phyloP scores from a whole-genome alignment of 2,113 vertebrate genomes.

The Nothoprocta perdicaria region DNA sequence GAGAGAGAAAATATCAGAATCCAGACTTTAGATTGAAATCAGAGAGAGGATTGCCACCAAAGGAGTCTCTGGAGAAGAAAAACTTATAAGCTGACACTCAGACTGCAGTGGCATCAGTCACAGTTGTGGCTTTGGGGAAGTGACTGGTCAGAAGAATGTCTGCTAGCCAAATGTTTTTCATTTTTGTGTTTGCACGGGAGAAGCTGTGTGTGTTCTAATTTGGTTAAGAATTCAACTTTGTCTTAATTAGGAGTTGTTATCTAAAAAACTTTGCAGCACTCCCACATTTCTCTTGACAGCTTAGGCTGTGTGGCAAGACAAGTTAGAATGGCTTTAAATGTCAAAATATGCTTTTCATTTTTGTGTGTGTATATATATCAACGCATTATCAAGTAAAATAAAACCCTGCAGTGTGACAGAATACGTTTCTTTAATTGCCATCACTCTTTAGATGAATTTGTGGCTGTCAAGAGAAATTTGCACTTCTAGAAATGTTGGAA shows the following conservation, averaged over 20 bases:
- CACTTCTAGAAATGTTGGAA: not conserved
- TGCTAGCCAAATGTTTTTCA: constrained; percentile 30
- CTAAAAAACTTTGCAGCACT: constrained; percentile 42
- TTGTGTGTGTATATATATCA: constrained; percentile 6
- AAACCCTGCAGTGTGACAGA: constrained; percentile 8
- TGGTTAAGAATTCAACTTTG: constrained; percentile 14
- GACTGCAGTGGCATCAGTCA: not conserved
- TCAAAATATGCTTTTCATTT: constrained; percentile 62
- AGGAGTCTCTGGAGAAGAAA: not conserved
- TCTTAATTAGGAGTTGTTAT: constrained; percentile 58
- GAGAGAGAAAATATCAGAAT: not conserved
- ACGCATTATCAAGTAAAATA: constrained; percentile 37
- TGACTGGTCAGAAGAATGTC: not conserved
- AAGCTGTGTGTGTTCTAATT: not conserved
- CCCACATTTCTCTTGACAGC: constrained; percentile 50
- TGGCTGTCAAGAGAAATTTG: constrained; percentile 32
- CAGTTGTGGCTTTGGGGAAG: not conserved
- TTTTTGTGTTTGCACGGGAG: constrained; percentile 12
- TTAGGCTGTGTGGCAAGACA: constrained; percentile 39
- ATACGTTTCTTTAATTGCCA: constrained; percentile 43
- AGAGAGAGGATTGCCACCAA: not conserved
- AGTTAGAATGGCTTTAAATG: constrained; percentile 49
- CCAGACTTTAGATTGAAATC: not conserved
- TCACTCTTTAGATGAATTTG: constrained; percentile 21
- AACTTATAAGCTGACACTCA: not conserved